Evolutionary conservation across 2,888 invertebrate species (phyloP).

Genomic region (Kryphioiulus occultus): DNA sequence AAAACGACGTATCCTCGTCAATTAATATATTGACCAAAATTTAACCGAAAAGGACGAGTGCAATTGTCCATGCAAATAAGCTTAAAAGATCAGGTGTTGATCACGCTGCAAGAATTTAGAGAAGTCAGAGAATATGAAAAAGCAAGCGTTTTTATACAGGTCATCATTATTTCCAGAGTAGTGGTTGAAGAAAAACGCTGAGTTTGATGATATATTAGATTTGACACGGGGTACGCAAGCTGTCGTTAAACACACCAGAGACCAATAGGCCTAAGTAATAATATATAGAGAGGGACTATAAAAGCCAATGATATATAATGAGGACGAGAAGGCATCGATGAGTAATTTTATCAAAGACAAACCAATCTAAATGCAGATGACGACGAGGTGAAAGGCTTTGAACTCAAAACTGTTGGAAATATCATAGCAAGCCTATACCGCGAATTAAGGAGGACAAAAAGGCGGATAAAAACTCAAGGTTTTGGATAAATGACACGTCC

Average conservation of each 20-base stretch:
- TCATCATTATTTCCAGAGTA: not conserved
- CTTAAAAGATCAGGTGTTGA: too few relatives aligned
- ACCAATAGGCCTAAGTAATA: conserved; percentile 39
- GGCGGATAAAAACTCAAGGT: conserved; percentile 26
- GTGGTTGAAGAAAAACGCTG: not conserved
- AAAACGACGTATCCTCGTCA: too few relatives aligned
- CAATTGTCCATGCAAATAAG: too few relatives aligned
- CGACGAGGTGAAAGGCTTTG: conserved; percentile 33
- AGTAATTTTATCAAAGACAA: conserved; percentile 46
- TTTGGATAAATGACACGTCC: conserved; percentile 40
- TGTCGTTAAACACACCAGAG: conserved; percentile 39
- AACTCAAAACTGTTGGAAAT: conserved; percentile 41
- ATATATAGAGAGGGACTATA: conserved; percentile 28
- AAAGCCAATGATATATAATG: conserved; percentile 40
- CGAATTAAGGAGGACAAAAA: not conserved
- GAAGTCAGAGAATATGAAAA: not conserved
- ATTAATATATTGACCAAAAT: too few relatives aligned
- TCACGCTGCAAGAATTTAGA: not conserved
- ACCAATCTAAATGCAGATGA: conserved; percentile 48
- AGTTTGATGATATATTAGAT: conserved; percentile 33
- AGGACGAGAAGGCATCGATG: conserved; percentile 39
- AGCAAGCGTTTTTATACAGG: not conserved
- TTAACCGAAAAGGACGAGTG: too few relatives aligned
- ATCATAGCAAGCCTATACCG: conserved; percentile 1
- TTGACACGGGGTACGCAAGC: conserved; percentile 12